Conservation (phyloP, 2,797 vertebrate genomes). For the Muscicapa striata region DNA sequence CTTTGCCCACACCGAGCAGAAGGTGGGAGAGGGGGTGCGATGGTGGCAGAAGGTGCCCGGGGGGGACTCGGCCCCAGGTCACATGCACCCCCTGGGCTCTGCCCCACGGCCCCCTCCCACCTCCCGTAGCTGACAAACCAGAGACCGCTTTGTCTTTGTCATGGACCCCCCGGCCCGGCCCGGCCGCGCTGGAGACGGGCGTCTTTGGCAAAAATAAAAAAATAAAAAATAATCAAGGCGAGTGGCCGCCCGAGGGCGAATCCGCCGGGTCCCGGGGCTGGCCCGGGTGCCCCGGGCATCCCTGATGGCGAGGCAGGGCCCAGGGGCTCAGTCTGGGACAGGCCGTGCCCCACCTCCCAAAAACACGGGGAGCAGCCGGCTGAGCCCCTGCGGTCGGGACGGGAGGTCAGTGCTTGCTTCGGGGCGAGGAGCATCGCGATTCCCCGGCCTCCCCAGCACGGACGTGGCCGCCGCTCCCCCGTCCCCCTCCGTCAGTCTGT, state of each 20-base stretch:
- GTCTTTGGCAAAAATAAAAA: conserved; percentile 39
- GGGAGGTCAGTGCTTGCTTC: conserved; percentile 58
- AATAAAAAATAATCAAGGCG: neutral
- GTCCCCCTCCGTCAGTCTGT: too few relatives aligned
- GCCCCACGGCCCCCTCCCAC: neutral
- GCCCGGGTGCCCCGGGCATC: neutral
- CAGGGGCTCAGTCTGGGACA: conserved; percentile 58
- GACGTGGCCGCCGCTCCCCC: neutral
- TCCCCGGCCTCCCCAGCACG: neutral
- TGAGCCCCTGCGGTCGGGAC: neutral
- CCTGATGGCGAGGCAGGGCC: conserved; percentile 47
- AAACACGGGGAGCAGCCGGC: neutral
- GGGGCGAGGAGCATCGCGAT: conserved; percentile 26
- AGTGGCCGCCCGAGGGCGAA: neutral
- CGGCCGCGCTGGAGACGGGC: conserved; percentile 18
- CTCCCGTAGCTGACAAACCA: conserved; percentile 52
- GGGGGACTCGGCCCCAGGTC: conserved; percentile 6
- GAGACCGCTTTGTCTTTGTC: conserved; percentile 65
- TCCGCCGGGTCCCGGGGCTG: neutral
- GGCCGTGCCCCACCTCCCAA: neutral
- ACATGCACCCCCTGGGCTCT: neutral
- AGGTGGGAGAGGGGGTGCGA: neutral
- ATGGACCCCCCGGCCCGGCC: conserved; percentile 5
- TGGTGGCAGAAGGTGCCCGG: neutral
- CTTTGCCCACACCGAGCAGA: neutral